Conservation (phyloP, 2,797 vertebrate species). For the Helicolenus hilgendorfi region DNA sequence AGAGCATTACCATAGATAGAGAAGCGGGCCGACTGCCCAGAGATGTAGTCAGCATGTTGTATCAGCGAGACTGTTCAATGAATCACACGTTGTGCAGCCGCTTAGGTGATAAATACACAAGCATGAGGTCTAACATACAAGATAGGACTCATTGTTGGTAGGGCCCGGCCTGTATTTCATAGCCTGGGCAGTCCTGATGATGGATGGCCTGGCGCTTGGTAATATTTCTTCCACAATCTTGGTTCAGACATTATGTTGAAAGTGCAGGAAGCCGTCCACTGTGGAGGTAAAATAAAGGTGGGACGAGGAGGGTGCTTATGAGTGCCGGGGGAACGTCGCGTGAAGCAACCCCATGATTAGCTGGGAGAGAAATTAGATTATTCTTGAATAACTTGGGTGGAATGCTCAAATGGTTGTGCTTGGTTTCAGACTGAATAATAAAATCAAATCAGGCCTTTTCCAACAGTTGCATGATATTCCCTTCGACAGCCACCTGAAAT, state of each 20-base stretch:
- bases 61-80: slow-evolving; percentile 85
- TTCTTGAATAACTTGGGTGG: slow-evolving; percentile 56
- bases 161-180: slow-evolving; percentile 85
- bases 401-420: slow-evolving; percentile 33
- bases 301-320: background rate
- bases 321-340: background rate
- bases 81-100: slow-evolving; percentile 86
- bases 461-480: background rate
- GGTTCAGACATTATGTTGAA: slow-evolving; percentile 67
- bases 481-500: slow-evolving; percentile 3
- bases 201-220: slow-evolving; percentile 81
- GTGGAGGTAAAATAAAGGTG: slow-evolving; percentile 69
- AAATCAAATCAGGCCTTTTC: slow-evolving; percentile 46
- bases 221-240: slow-evolving; percentile 87
- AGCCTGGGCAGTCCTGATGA: slow-evolving; percentile 82
- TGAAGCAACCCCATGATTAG: slow-evolving; percentile 50
- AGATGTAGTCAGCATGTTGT: slow-evolving; percentile 85
- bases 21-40: slow-evolving; percentile 57
- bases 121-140: slow-evolving; percentile 88
- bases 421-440: slow-evolving; percentile 36
- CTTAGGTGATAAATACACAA: slow-evolving; percentile 90
- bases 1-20: slow-evolving; percentile 61
- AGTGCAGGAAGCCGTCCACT: slow-evolving; percentile 64
- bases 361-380: slow-evolving; percentile 50
- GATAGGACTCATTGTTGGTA: slow-evolving; percentile 87